Evolutionary conservation across 2,888 invertebrate genomes (phyloP), one percentile per base, ranked within the genome.

Genomic region (Drosophila mettleri): DNA sequence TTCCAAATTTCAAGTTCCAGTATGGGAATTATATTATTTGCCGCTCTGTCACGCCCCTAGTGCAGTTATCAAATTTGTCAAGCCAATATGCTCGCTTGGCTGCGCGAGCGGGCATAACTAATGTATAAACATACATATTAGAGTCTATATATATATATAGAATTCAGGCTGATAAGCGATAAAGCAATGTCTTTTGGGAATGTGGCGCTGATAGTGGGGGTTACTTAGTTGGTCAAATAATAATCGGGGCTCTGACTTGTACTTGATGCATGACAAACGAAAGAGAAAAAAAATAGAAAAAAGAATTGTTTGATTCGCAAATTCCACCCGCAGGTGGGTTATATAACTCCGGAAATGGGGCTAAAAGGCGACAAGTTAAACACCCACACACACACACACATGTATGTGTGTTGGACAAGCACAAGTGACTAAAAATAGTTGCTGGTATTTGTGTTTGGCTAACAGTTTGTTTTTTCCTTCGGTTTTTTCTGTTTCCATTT

Each of bases 121-220:
- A 43, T n/a, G 9, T 3, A n/a, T 24, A 22, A 2, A 14, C 39
- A 43, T 3, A 22, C n/a, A n/a, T 9, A 2, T 9, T n/a, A n/a
- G n/a, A n/a, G n/a, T n/a, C 1, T n/a, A 43, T 9, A 24, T 0
- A 43, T 22, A 41, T 8, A 29, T 33, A 49, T 14, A 14, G 34
- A 52, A 51, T 41, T 20, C 31, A 9, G 12, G 36, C 57, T 67
- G 76, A 74, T 76, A 76, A 74, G 76, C 39, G 38, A 52, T 18
- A 12, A 18, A 33, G n/a, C 29, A 9, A 3, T 7, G 46, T 20
- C 31, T 31, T 29, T 69, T 22, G 63, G 53, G 39, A 20, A 34
- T 51, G 20, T 9, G 20, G 10, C 6, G 16, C 41, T 58, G 69
- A 70, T 70, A 72, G 64, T 29, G 52, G 27, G 51, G 24, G 24